Evolutionary conservation across 2,797 vertebrate genomes (phyloP), one percentile per base, ranked within the genome.

Genomic region (Sorex maritimensis): DNA sequence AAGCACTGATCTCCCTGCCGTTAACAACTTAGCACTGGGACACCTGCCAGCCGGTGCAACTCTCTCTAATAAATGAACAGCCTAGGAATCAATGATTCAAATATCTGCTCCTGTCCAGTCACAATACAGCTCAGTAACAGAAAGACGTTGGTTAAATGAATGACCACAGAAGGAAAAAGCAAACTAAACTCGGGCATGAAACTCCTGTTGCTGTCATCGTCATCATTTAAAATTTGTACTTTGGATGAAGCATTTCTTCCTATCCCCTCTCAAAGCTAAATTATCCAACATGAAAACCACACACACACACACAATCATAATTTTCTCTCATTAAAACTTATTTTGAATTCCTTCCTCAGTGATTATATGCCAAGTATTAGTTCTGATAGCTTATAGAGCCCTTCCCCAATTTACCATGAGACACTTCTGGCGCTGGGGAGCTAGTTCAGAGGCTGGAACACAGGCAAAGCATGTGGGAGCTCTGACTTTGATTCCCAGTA

Each of bases 61-160:
- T 88, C 94, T 92, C 71, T 94, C 78, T 94, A 97, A 95, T 34
- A 93, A 41, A 95, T 30, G 92, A 38, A 68, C 44, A 92, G 81
- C 80, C 90, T 96, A 96, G 94, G 96, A 96, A 96, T 30, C 2
- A 0, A 69, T 97, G 97, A 98, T 97, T 98, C 97, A 97, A 92
- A 90, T 95, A 97, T 96, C 95, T 1, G 0, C 79, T 96, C 97
- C 68, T 81, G 85, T 94, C 93, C 92, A 97, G 95, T 91, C 75
- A 96, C 88, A 97, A 97, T 30, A 96, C 44, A 91, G 92, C 90
- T 84, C 95, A 84, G 89, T 10, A 55, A 95, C 67, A 94, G 78
- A 97, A 68, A 96, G 65, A 95, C 93, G 68, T 13, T 86, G 41
- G 41, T 79, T 93, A 95, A 93, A 94, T 52, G 63, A 91, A 80